Evolutionary conservation across 2,888 invertebrate species (phyloP).

Genomic region (Synergus gifuensis): DNA sequence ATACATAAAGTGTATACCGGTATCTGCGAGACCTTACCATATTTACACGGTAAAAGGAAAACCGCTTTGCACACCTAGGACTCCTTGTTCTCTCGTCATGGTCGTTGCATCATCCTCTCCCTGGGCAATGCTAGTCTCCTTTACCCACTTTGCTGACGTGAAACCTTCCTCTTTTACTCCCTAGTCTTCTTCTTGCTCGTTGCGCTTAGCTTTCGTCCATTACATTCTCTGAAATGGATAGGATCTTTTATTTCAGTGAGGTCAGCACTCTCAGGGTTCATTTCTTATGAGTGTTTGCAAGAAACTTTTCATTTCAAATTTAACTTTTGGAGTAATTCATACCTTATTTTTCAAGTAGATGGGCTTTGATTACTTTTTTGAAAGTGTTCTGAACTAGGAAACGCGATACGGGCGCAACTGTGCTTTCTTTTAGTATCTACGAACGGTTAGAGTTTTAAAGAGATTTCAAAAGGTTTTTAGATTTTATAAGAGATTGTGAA

Average conservation of each 20-base stretch:
- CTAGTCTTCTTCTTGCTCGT: background rate
- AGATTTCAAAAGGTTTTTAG: no score
- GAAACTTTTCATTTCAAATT: background rate
- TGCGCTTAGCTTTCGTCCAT: constrained; percentile 8
- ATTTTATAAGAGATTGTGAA: no score
- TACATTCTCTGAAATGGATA: constrained; percentile 6
- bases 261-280: background rate
- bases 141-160: background rate
- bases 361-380: background rate
- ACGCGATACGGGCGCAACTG: no score
- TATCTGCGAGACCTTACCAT: constrained; percentile 7
- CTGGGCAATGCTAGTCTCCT: background rate
- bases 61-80: constrained; percentile 9
- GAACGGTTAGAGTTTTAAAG: no score
- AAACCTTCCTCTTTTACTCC: background rate
- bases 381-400: background rate
- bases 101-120: constrained; percentile 18
- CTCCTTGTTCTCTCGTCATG: constrained; percentile 30
- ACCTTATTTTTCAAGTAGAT: background rate
- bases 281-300: background rate
- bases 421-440: no score
- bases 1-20: background rate
- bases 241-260: background rate
- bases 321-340: background rate
- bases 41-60: constrained; percentile 28